Evolutionary conservation across 2,113 vertebrate genomes (phyloP), one percentile per base, ranked within the genome.

Genomic region (Agapornis roseicollis): DNA sequence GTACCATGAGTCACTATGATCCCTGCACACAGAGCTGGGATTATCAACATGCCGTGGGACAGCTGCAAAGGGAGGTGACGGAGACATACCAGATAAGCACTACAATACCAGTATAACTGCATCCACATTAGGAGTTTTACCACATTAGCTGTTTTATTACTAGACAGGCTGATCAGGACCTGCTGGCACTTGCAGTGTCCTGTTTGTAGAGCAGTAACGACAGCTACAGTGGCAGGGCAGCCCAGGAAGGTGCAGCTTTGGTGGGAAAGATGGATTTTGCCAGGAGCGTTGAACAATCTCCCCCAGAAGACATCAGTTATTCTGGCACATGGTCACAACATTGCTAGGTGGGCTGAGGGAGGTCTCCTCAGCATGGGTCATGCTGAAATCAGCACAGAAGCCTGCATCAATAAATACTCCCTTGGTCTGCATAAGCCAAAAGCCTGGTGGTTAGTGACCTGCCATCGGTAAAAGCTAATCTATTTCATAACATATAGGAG

Each of bases 21-120:
- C 76, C 49, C 63, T 66, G 68, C 76, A n/a, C 0, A 0, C 69
- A 70, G 47, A 61, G 47, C 37, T 29, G 37, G 50, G 77, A 72
- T 70, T 89, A 94, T 63, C 92, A 46, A 55, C 15, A 0, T 0
- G 0, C 83, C 31, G 20, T 5, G 24, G 89, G 91, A 90, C 80
- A 90, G 69, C 83, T 94, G 69, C 89, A 72, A 87, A 93, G 93
- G 93, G 94, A 96, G 91, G 93, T 74, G 94, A 90, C 73, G 3
- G 69, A 93, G 77, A 90, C 94, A 8, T 15, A 86, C 37, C 49
- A 84, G 92, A 94, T 95, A 90, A 95, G 93, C 80, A 69, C 42
- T 50, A 84, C 61, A 60, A 86, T 93, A 92, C 96, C 95, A 94
- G 96, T 92, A 84, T 63, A 94, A 94, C 94, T 85, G 86, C 96